Conservation (phyloP, 2,888 invertebrate genomes). For the Apamea monoglypha region DNA sequence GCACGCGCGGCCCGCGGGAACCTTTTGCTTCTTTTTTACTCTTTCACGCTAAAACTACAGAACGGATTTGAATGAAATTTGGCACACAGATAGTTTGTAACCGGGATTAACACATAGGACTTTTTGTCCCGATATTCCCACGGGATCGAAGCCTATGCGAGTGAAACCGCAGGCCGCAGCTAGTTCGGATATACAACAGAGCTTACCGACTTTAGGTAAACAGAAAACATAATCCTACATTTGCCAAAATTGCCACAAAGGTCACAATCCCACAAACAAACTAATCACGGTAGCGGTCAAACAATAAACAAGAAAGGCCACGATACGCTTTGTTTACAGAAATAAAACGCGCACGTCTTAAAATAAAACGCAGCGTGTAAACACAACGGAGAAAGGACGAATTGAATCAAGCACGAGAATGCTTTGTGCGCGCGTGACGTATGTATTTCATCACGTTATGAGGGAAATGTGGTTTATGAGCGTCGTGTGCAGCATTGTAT, state of each 20-base stretch:
- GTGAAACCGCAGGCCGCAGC: no score
- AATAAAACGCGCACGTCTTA: conserved; percentile 61
- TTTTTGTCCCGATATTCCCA: no score
- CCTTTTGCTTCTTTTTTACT: no score
- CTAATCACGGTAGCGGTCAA: conserved; percentile 51
- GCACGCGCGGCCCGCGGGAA: no score
- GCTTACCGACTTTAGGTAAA: neutral
- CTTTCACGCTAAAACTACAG: no score
- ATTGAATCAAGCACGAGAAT: conserved; percentile 46
- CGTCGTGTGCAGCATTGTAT: conserved; percentile 1
- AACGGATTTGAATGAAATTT: no score
- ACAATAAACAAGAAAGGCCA: conserved; percentile 56
- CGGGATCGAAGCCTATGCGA: no score
- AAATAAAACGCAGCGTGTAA: conserved; percentile 58
- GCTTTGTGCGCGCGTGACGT: conserved; percentile 50
- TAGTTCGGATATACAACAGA: neutral
- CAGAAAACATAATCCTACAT: conserved; percentile 16
- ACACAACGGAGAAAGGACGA: conserved; percentile 62
- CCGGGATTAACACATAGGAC: no score
- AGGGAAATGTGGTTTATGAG: conserved; percentile 35
- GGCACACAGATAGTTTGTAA: no score
- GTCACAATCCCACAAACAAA: conserved; percentile 29
- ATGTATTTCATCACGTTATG: conserved; percentile 21
- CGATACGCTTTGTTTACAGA: conserved; percentile 61
- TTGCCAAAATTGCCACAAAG: conserved; percentile 37